phyloP scores from a whole-genome alignment of 2,797 vertebrate species.

The Arctocebus calabarensis region DNA sequence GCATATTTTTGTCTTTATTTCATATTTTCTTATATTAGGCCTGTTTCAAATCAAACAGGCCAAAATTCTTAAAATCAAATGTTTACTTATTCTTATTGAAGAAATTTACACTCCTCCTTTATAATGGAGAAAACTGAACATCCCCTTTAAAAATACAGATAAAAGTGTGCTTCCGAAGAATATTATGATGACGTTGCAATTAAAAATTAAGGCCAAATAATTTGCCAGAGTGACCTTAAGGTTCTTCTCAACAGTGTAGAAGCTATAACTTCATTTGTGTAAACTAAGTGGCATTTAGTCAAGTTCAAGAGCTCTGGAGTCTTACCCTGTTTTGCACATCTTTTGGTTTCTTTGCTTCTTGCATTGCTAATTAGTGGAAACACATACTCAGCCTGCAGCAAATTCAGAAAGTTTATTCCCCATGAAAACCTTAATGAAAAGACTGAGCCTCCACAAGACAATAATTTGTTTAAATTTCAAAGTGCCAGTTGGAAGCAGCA shows the following conservation, averaged over 20 bases:
- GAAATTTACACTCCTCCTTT: neutral
- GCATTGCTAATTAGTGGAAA: constrained; percentile 63
- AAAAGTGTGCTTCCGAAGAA: neutral
- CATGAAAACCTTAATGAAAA: constrained; percentile 64
- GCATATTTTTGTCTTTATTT: neutral
- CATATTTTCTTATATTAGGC: neutral
- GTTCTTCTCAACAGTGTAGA: neutral
- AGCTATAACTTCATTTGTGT: neutral
- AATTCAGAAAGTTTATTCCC: constrained; percentile 47
- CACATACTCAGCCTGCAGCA: constrained; percentile 8
- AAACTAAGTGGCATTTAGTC: neutral
- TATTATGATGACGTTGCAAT: neutral
- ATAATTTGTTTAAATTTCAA: constrained; percentile 61
- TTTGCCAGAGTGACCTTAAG: neutral
- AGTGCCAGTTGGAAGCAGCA: constrained; percentile 4
- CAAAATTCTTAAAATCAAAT: constrained; percentile 39
- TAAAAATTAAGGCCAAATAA: constrained; percentile 4
- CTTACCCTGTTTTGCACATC: neutral
- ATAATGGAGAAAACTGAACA: neutral
- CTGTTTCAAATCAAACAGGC: constrained; percentile 8
- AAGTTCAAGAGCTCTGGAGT: neutral
- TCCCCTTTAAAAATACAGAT: neutral
- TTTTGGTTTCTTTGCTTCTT: constrained; percentile 30
- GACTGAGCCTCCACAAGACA: constrained; percentile 6
- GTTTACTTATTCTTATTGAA: neutral